Evolutionary conservation across 2,888 invertebrate genomes (phyloP).

Genomic region (Ectemnius continuus): DNA sequence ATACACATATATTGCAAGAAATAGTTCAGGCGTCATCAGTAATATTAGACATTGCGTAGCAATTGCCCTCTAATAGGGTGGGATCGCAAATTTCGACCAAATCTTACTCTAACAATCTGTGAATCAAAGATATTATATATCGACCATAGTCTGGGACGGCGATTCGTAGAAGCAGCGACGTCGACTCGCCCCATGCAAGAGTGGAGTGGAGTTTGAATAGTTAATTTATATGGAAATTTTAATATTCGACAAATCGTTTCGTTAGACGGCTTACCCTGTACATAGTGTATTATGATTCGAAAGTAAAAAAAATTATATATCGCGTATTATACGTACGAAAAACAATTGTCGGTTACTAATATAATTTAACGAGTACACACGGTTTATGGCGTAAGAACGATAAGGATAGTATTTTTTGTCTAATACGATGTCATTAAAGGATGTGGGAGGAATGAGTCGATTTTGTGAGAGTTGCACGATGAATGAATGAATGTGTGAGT

Average conservation of each 20-base stretch:
- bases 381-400: conserved; percentile 67
- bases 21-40: no score
- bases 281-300: conserved; percentile 74
- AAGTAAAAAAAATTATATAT: conserved; percentile 64
- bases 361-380: conserved; percentile 65
- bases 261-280: conserved; percentile 70
- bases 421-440: conserved; percentile 51
- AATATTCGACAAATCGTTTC: conserved; percentile 40
- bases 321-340: conserved; percentile 59
- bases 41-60: no score
- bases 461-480: no score
- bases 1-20: no score
- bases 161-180: neutral
- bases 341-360: conserved; percentile 68
- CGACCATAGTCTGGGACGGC: conserved; percentile 4
- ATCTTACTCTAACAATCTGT: conserved; percentile 23
- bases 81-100: no score
- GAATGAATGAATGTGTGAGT: no score
- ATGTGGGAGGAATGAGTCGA: neutral
- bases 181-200: neutral
- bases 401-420: conserved; percentile 66
- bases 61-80: no score
- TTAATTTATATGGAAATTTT: conserved; percentile 53
- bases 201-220: conserved; percentile 24
- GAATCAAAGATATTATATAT: conserved; percentile 4